Evolutionary conservation across 2,888 invertebrate genomes (phyloP).

Genomic region (Tortrix viridana): DNA sequence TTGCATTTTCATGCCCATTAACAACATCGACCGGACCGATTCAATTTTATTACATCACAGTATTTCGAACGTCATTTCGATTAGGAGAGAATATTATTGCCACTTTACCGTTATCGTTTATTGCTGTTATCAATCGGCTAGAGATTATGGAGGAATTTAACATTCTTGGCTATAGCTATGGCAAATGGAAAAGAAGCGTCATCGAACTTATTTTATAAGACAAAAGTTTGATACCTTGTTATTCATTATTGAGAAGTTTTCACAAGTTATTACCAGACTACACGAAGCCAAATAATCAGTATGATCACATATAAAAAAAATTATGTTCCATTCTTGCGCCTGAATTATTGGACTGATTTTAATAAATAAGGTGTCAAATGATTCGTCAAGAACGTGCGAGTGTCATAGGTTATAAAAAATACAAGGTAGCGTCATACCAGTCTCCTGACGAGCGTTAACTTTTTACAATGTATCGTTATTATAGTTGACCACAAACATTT

Average conservation of each 20-base stretch:
- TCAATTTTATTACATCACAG: conserved; percentile 3
- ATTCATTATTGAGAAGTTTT: not conserved
- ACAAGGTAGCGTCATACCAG: too few relatives aligned
- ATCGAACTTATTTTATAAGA: not conserved
- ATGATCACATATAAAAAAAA: too few relatives aligned
- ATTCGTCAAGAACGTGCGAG: too few relatives aligned
- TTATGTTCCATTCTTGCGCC: not conserved
- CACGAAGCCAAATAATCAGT: too few relatives aligned
- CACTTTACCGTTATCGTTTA: conserved; percentile 14
- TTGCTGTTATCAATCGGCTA: conserved; percentile 18
- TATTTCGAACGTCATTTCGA: conserved; percentile 1
- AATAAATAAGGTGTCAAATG: not conserved
- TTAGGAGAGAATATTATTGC: conserved; percentile 15
- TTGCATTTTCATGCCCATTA: not conserved
- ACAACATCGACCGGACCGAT: not conserved
- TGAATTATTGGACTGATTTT: not conserved
- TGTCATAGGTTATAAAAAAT: too few relatives aligned
- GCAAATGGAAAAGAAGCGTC: not conserved
- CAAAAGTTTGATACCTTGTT: not conserved
- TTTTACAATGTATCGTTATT: too few relatives aligned
- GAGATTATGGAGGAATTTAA: conserved; percentile 16
- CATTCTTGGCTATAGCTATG: conserved; percentile 3
- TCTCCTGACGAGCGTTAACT: too few relatives aligned
- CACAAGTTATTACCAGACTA: too few relatives aligned
- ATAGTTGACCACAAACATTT: too few relatives aligned